Conservation (phyloP, 1,140 invertebrate species). For the Tribolium castaneum region DNA sequence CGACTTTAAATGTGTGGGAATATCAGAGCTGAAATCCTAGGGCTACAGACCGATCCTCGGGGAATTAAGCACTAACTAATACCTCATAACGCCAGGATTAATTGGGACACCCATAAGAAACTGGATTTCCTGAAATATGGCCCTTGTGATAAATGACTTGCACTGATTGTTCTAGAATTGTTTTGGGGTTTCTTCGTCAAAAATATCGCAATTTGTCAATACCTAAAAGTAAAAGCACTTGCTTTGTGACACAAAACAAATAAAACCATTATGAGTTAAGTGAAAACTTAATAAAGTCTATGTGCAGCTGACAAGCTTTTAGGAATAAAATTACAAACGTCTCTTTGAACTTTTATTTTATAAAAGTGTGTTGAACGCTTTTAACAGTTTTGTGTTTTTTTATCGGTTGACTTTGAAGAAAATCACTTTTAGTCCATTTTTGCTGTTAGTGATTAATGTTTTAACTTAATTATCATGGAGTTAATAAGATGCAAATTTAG, state of each 20-base stretch:
- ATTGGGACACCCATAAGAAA: slow-evolving; percentile 39
- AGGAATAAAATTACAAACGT: slow-evolving; percentile 31
- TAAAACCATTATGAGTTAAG: slow-evolving; percentile 17
- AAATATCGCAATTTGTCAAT: not conserved
- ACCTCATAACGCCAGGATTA: slow-evolving; percentile 38
- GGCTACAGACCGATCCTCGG: slow-evolving; percentile 40
- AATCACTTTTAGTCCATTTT: not conserved
- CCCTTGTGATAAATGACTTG: slow-evolving; percentile 15
- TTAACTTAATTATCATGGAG: not conserved
- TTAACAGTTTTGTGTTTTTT: slow-evolving; percentile 29
- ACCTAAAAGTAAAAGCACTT: not conserved
- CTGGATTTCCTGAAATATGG: slow-evolving; percentile 30
- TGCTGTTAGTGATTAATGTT: not conserved
- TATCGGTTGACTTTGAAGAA: not conserved
- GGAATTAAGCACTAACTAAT: slow-evolving; percentile 51
- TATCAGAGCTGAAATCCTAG: slow-evolving; percentile 28
- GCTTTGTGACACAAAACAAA: not conserved
- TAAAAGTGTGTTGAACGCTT: slow-evolving; percentile 20
- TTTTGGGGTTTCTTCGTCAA: not conserved
- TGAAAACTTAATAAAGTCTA: slow-evolving; percentile 35
- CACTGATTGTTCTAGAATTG: not conserved
- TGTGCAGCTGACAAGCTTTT: slow-evolving; percentile 29
- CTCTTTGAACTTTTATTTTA: slow-evolving; percentile 23
- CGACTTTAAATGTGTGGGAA: slow-evolving; percentile 29
- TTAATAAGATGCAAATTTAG: slow-evolving; percentile 3